Evolutionary conservation across 1,140 invertebrate species (phyloP), one percentile per base, ranked within the genome.

Genomic region (Cydia fagiglandana): DNA sequence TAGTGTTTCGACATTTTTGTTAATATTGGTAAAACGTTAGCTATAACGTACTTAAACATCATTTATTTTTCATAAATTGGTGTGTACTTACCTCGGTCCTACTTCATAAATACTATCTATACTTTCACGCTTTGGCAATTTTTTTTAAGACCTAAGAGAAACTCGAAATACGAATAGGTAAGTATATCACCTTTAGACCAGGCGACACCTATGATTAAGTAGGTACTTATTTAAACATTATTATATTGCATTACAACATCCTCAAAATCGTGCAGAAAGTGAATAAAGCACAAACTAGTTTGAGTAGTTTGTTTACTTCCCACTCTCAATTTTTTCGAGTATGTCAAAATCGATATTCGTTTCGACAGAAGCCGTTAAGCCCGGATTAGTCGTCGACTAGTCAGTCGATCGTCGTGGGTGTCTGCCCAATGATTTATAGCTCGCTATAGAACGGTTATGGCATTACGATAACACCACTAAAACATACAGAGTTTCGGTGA

Each of bases 391-490:
- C 75, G 76, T 78, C 83, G 79, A 84, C 64, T 84, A 79, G 79
- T 78, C 70, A 78, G 75, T 77, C 61, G 73, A 66, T 66, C 83
- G 74, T 84, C 87, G 88, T 88, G 87, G 86, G 87, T 91, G 88
- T 88, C 86, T 88, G 34, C 66, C 56, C 80, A 73, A 45, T 85
- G 85, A 86, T 88, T 89, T 87, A 91, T 84, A 82, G 82, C 77
- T 73, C 74, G 45, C 77, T 82, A 81, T 75, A 76, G 50, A 74
- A 77, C 81, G 76, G 73, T 81, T 82, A 84, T 83, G 74, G 78
- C 80, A 77, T 83, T 83, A 79, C 81, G 80, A 82, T 84, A 85
- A 78, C 81, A 77, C 76, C 74, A 75, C 41, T 77, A 77, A 79
- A 78, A 76, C 75, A 80, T 9, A 38, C 56, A 78, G 73, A 41